These are phyloP conservation scores for Apamea monoglypha DNA, from an alignment of 2,888 invertebrate species.

Conservation along the genomic window DNA sequence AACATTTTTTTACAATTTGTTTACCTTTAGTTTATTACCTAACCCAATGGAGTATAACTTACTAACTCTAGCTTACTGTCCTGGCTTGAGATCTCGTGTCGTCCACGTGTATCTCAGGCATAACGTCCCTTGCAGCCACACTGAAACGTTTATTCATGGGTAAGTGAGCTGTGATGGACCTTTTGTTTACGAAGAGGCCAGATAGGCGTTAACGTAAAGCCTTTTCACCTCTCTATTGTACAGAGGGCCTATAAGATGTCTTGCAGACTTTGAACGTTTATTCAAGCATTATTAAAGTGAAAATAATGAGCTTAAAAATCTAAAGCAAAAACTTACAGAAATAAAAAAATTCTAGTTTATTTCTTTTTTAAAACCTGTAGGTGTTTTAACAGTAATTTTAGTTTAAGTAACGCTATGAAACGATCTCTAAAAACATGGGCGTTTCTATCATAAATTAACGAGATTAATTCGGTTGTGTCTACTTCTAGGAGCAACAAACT, in stretches of 20 bases:
- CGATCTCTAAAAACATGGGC: too few relatives aligned
- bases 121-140: conserved; percentile 2
- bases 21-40: too few relatives aligned
- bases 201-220: conserved; percentile 16
- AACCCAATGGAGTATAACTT: background rate
- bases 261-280: conserved; percentile 2
- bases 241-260: background rate
- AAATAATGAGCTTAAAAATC: background rate
- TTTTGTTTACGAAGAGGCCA: conserved; percentile 27
- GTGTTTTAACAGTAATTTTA: background rate
- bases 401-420: background rate
- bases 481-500: background rate
- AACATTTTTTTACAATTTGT: too few relatives aligned
- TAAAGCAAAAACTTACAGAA: background rate
- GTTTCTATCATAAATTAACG: too few relatives aligned
- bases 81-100: background rate
- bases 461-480: background rate
- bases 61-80: background rate
- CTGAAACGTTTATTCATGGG: conserved; percentile 30
- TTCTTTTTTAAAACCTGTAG: background rate
- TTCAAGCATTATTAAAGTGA: background rate
- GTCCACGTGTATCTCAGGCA: background rate
- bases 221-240: conserved; percentile 20
- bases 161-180: conserved; percentile 33
- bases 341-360: background rate